Evolutionary conservation across 2,797 vertebrate species (phyloP).

Genomic region (Pyrocephalus nanus): DNA sequence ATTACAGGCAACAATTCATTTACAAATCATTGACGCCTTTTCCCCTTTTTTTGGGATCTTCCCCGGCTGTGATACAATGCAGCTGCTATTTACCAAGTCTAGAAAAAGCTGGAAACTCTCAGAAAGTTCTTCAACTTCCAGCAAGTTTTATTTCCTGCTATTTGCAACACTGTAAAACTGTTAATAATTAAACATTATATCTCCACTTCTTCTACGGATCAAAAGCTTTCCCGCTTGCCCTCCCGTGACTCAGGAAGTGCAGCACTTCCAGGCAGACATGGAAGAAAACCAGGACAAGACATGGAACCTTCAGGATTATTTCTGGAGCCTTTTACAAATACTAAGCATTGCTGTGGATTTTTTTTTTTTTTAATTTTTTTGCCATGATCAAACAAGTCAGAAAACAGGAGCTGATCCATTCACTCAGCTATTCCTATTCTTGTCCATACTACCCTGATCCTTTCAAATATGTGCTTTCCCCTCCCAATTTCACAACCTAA

Average conservation of each 20-base stretch:
- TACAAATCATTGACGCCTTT: background rate
- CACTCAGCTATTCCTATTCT: background rate
- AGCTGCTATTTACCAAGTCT: background rate
- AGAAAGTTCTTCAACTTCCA: background rate
- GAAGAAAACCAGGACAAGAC: background rate
- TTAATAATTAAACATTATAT: constrained; percentile 13
- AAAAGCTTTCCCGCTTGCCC: background rate
- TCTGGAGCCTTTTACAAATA: background rate
- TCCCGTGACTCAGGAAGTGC: background rate
- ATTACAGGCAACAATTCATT: background rate
- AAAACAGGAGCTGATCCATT: background rate
- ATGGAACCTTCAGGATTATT: background rate
- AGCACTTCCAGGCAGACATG: background rate
- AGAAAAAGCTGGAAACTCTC: background rate
- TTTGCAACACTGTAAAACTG: background rate
- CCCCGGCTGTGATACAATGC: background rate
- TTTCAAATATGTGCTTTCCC: background rate
- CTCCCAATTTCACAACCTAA: background rate
- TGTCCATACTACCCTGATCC: background rate
- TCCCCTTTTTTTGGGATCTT: background rate
- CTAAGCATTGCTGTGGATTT: background rate
- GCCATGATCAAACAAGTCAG: background rate
- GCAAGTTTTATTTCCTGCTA: background rate
- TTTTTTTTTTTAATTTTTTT: background rate
- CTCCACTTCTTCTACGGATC: background rate